Evolutionary conservation across 2,888 invertebrate species (phyloP).

Genomic region (Drosophila pseudotakahashii): DNA sequence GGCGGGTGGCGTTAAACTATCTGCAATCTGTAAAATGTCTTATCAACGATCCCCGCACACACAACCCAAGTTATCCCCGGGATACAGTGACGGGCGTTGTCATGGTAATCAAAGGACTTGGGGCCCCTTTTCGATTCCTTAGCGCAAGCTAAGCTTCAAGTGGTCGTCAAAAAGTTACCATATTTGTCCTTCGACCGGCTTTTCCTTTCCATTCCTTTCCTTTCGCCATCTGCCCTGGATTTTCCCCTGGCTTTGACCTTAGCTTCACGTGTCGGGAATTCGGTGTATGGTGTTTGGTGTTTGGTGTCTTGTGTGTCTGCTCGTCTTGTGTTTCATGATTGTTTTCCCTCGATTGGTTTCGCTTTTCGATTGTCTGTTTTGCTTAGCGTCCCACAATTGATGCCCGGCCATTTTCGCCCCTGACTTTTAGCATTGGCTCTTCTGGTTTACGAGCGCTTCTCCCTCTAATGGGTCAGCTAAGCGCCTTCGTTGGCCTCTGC

Average conservation of each 20-base stretch:
- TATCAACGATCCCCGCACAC: slow-evolving; percentile 39
- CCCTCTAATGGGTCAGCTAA: slow-evolving; percentile 70
- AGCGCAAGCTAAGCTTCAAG: slow-evolving; percentile 56
- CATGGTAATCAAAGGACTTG: slow-evolving; percentile 66
- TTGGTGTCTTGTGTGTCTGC: slow-evolving; percentile 17
- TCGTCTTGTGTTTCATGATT: slow-evolving; percentile 60
- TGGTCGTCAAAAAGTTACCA: slow-evolving; percentile 58
- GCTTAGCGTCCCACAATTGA: slow-evolving; percentile 67
- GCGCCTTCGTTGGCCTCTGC: slow-evolving; percentile 50
- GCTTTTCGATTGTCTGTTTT: slow-evolving; percentile 64
- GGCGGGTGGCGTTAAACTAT: slow-evolving; percentile 35
- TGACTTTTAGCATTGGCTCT: slow-evolving; percentile 60
- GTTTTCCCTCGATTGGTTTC: slow-evolving; percentile 62
- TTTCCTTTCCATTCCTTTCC: slow-evolving; percentile 49
- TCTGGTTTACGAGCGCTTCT: slow-evolving; percentile 58
- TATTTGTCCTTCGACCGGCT: slow-evolving; percentile 45
- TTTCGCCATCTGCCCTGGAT: slow-evolving; percentile 25
- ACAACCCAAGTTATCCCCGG: background rate
- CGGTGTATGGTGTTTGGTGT: slow-evolving; percentile 6
- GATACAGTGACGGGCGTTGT: slow-evolving; percentile 49
- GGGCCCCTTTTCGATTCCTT: slow-evolving; percentile 41
- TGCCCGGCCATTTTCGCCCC: slow-evolving; percentile 64
- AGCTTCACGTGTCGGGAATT: slow-evolving; percentile 55
- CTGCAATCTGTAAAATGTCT: slow-evolving; percentile 59
- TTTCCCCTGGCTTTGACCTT: slow-evolving; percentile 50